Evolutionary conservation across 2,797 vertebrate species (phyloP).

Genomic region (Dendrocincla tyrannina): DNA sequence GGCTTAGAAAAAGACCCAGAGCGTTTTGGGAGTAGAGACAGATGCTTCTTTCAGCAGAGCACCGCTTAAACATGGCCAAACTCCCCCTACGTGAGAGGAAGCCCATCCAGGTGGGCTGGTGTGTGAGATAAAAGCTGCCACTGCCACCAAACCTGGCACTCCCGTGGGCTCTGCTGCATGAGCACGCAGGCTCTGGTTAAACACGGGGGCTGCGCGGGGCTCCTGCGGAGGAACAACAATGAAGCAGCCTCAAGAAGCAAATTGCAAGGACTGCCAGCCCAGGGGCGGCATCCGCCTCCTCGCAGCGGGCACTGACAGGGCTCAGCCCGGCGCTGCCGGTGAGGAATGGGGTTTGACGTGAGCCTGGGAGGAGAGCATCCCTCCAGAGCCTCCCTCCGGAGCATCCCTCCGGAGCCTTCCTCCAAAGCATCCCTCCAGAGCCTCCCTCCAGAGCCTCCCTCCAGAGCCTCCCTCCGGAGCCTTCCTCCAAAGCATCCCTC

Average conservation of each 20-base stretch:
- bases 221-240: conserved; percentile 29
- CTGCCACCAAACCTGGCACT: background rate
- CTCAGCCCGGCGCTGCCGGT: background rate
- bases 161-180: background rate
- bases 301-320: background rate
- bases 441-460: no score
- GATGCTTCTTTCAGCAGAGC: background rate
- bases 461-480: no score
- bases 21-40: background rate
- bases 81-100: background rate
- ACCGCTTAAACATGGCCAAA: background rate
- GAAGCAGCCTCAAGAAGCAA: background rate
- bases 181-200: background rate
- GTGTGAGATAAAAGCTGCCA: conserved; percentile 13
- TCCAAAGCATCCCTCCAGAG: no score
- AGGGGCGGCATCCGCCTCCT: conserved; percentile 10
- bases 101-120: background rate
- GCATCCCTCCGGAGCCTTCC: no score
- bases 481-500: no score
- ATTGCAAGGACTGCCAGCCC: conserved; percentile 28
- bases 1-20: conserved; percentile 19
- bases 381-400: background rate
- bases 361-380: background rate
- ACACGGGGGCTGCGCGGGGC: background rate
- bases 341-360: conserved; percentile 25